Percentiles rank a stretch among this genome's conserved stretches.
Evolutionary conservation across 2,888 invertebrate species (phyloP).

Genomic region (Drosophila vallismaia): DNA sequence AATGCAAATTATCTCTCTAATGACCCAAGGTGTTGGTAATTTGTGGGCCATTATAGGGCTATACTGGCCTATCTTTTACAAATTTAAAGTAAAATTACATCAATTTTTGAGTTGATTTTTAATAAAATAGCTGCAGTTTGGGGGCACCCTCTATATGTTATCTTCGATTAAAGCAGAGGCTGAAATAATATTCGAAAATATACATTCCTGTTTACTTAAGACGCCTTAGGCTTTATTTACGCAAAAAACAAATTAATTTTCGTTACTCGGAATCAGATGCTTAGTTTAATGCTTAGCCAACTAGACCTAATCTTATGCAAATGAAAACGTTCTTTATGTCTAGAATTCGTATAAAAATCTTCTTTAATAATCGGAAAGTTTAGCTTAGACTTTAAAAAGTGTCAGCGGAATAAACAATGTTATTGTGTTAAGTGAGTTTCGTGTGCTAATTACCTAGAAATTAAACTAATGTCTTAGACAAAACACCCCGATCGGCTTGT

Average conservation of each 20-base stretch:
- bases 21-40: constrained; percentile 7
- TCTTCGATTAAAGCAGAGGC: neutral
- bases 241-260: constrained; percentile 41
- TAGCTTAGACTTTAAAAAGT: constrained; percentile 33
- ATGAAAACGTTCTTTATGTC: constrained; percentile 41
- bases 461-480: constrained; percentile 49
- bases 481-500: constrained; percentile 18
- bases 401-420: constrained; percentile 29
- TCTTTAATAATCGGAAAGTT: constrained; percentile 31
- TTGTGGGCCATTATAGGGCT: neutral
- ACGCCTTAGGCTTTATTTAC: constrained; percentile 72
- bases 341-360: constrained; percentile 57
- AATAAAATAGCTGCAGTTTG: no score
- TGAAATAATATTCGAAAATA: neutral
- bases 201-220: constrained; percentile 34
- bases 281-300: constrained; percentile 62
- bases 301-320: constrained; percentile 38
- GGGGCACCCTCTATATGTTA: no score
- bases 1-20: neutral
- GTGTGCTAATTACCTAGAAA: constrained; percentile 53
- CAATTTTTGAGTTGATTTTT: neutral
- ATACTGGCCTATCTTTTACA: neutral
- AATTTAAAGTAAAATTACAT: neutral
- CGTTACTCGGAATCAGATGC: constrained; percentile 54
- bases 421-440: constrained; percentile 9